Conservation (phyloP, 1,140 invertebrate genomes). For the Papilio glaucus region DNA sequence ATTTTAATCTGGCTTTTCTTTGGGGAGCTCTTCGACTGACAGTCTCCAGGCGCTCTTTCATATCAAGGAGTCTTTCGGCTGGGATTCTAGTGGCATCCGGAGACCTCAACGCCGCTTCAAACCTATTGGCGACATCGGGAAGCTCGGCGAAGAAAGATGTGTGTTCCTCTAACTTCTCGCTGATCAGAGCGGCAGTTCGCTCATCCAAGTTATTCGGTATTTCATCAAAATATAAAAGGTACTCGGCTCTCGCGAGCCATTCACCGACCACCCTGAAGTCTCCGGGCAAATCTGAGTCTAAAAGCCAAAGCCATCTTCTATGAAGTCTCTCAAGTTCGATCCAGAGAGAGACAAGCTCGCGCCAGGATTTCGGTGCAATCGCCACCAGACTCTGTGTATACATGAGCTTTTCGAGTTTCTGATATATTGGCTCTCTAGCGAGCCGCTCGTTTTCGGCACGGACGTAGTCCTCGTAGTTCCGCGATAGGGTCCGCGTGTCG, state of each 20-base stretch:
- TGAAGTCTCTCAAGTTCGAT: slow-evolving; percentile 90
- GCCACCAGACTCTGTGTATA: slow-evolving; percentile 91
- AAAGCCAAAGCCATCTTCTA: slow-evolving; percentile 92
- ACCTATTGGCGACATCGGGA: slow-evolving; percentile 89
- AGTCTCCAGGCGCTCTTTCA: slow-evolving; percentile 89
- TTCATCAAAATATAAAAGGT: slow-evolving; percentile 91
- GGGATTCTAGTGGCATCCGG: slow-evolving; percentile 87
- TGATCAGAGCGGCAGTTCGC: slow-evolving; percentile 93
- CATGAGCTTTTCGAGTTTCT: slow-evolving; percentile 89
- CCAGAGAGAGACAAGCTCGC: slow-evolving; percentile 90
- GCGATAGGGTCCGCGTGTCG: slow-evolving; percentile 86
- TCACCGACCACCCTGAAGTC: slow-evolving; percentile 93
- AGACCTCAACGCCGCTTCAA: slow-evolving; percentile 87
- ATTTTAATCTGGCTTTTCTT: slow-evolving; percentile 92
- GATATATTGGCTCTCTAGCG: slow-evolving; percentile 87
- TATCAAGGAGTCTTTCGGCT: slow-evolving; percentile 90
- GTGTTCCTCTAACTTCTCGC: slow-evolving; percentile 94
- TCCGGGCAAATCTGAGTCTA: slow-evolving; percentile 93
- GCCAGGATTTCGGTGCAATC: slow-evolving; percentile 92
- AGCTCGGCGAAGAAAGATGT: slow-evolving; percentile 94
- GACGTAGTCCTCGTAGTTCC: slow-evolving; percentile 88
- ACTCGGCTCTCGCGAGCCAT: slow-evolving; percentile 94
- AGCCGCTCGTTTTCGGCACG: slow-evolving; percentile 88
- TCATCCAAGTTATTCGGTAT: slow-evolving; percentile 93
- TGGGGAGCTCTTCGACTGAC: slow-evolving; percentile 89